These are phyloP conservation scores for Ciconia stormi DNA, from an alignment of 2,113 vertebrate genomes.

Conservation along the genomic window DNA sequence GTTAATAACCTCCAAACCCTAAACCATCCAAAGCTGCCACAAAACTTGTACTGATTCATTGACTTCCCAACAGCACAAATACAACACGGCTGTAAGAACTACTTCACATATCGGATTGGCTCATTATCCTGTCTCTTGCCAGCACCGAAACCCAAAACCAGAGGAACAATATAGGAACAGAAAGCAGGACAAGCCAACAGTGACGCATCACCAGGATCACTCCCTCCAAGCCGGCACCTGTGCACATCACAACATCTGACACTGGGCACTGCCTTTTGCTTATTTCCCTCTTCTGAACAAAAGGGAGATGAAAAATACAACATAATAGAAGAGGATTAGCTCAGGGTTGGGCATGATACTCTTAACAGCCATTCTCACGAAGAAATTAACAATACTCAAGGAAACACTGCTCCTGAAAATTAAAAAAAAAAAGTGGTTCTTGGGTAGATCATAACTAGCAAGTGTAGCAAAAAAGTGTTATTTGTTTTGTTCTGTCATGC, in stretches of 20 bases:
- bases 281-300: neutral
- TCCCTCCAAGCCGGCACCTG: neutral
- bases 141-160: neutral
- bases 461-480: neutral
- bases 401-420: neutral
- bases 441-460: neutral
- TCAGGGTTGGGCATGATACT: neutral
- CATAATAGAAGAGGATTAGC: neutral
- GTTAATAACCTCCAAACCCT: neutral
- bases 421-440: fast-evolving
- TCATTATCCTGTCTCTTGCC: neutral
- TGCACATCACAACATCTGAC: neutral
- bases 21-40: neutral
- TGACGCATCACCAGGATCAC: neutral
- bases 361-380: neutral
- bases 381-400: neutral
- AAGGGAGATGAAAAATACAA: neutral
- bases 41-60: neutral
- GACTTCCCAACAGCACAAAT: neutral
- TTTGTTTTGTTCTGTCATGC: neutral
- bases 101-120: fast-evolving
- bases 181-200: neutral
- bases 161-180: neutral
- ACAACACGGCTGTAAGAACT: neutral
- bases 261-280: neutral